Conservation (phyloP, 2,888 invertebrate genomes). For the Ptychoptera albimana region DNA sequence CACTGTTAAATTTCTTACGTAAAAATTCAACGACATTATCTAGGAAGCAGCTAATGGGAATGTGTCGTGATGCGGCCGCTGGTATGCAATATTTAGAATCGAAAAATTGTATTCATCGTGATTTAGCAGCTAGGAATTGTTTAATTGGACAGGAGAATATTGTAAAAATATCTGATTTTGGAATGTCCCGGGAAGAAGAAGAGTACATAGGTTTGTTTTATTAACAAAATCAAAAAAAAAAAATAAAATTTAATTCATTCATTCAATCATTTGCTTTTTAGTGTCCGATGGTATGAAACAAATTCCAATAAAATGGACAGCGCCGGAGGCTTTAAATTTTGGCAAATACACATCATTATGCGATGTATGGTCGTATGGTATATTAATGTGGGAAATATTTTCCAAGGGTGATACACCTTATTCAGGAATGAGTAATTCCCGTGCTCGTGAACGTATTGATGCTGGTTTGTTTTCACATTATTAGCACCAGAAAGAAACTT, state of each 20-base stretch:
- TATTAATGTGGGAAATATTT: constrained; percentile 94
- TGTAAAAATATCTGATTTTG: constrained; percentile 95
- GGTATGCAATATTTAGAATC: constrained; percentile 94
- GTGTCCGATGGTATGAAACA: constrained; percentile 97
- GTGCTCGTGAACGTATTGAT: constrained; percentile 87
- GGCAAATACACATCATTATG: constrained; percentile 92
- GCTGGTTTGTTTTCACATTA: constrained; percentile 40
- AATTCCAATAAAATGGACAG: constrained; percentile 97
- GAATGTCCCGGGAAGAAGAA: constrained; percentile 94
- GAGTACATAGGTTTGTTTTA: constrained; percentile 54
- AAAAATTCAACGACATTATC: constrained; percentile 54
- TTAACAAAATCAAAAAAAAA: not conserved
- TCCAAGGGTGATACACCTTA: constrained; percentile 88
- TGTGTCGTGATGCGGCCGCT: constrained; percentile 88
- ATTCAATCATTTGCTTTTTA: constrained; percentile 10
- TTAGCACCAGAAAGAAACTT: constrained; percentile 1
- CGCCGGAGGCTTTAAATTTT: constrained; percentile 90
- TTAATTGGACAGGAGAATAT: constrained; percentile 56
- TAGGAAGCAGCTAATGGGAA: constrained; percentile 55
- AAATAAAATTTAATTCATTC: not conserved
- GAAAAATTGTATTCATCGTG: constrained; percentile 90
- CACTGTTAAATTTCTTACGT: constrained; percentile 73
- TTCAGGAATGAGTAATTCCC: constrained; percentile 82
- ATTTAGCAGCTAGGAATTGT: constrained; percentile 89
- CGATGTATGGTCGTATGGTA: constrained; percentile 95